Percentiles rank a stretch among this genome's conserved stretches.
These are phyloP conservation scores for human (Homo sapiens) DNA, from an alignment of 2,113 vertebrate genomes.

Conservation along the genomic window DNA sequence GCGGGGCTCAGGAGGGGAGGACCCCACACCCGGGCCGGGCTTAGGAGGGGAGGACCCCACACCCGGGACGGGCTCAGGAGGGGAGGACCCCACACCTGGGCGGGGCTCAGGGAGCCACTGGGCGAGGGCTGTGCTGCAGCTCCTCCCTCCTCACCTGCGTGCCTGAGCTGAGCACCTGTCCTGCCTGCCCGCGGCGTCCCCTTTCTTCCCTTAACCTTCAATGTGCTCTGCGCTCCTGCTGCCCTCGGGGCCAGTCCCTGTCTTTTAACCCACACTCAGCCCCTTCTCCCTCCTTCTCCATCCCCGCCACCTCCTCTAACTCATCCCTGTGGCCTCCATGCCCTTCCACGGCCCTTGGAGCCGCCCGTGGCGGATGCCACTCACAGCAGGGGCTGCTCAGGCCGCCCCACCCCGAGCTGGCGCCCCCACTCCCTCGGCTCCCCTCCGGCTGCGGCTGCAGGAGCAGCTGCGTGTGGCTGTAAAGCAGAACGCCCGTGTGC, in stretches of 20 bases:
- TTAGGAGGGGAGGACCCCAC: too few relatives aligned
- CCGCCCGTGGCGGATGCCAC: rapidly evolving
- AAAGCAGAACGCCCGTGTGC: slow-evolving; percentile 56
- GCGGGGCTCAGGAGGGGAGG: too few relatives aligned
- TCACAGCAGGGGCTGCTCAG: not conserved
- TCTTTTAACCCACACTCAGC: not conserved
- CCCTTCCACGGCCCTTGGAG: not conserved
- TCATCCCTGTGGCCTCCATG: too few relatives aligned
- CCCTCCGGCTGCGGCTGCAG: slow-evolving; percentile 51
- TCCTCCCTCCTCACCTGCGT: not conserved
- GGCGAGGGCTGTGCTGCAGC: too few relatives aligned
- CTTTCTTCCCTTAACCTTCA: not conserved
- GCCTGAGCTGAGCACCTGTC: not conserved
- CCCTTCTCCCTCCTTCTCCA: not conserved
- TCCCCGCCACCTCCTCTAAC: not conserved
- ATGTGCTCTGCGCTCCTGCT: not conserved
- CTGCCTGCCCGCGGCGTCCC: not conserved
- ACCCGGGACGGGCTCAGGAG: too few relatives aligned
- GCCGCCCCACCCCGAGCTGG: rapidly evolving
- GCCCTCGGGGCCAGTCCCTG: not conserved
- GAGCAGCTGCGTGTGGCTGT: slow-evolving; percentile 72
- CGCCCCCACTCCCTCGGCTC: not conserved
- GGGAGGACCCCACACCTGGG: too few relatives aligned
- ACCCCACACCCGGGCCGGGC: too few relatives aligned
- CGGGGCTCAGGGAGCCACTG: too few relatives aligned